phyloP scores from a whole-genome alignment of 2,113 vertebrate genomes.

The Epinephelus cyanopodus region DNA sequence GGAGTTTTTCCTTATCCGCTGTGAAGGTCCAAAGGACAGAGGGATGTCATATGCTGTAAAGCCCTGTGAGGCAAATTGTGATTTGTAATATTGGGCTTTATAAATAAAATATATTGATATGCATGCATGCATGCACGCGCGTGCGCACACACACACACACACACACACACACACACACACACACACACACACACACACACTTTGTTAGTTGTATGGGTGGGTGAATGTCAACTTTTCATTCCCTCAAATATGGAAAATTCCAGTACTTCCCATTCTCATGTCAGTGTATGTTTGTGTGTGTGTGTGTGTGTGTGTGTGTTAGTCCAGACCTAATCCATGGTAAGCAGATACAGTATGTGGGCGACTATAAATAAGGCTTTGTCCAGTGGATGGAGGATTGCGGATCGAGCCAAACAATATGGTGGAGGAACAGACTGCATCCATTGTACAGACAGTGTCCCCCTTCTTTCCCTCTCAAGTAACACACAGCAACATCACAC shows the following conservation, averaged over 20 bases:
- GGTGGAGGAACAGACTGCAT: conserved; percentile 25
- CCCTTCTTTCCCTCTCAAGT: neutral
- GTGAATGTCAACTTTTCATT: neutral
- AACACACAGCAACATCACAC: conserved; percentile 9
- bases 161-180: neutral
- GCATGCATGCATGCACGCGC: too few species aligned
- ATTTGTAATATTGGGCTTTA: too few species aligned
- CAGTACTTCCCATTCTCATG: neutral
- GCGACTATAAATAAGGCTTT: conserved; percentile 50
- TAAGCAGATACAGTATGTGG: conserved; percentile 53
- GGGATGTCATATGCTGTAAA: too few species aligned
- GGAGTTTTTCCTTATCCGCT: too few species aligned
- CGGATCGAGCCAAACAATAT: neutral
- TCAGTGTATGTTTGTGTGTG: neutral
- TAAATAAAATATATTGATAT: too few species aligned
- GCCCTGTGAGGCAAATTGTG: too few species aligned
- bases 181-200: conserved; percentile 1
- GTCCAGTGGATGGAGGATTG: conserved; percentile 24
- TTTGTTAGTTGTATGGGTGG: conserved; percentile 6
- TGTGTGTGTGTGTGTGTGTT: conserved; percentile 10
- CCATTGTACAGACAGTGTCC: conserved; percentile 32
- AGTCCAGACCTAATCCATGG: conserved; percentile 14
- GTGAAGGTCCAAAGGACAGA: too few species aligned
- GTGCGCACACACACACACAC: too few species aligned
- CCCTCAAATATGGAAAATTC: conserved; percentile 3